Percentiles rank a stretch among this genome's conserved stretches.
Evolutionary conservation across 1,140 invertebrate species (phyloP).

Genomic region (Drosophila sp.): DNA sequence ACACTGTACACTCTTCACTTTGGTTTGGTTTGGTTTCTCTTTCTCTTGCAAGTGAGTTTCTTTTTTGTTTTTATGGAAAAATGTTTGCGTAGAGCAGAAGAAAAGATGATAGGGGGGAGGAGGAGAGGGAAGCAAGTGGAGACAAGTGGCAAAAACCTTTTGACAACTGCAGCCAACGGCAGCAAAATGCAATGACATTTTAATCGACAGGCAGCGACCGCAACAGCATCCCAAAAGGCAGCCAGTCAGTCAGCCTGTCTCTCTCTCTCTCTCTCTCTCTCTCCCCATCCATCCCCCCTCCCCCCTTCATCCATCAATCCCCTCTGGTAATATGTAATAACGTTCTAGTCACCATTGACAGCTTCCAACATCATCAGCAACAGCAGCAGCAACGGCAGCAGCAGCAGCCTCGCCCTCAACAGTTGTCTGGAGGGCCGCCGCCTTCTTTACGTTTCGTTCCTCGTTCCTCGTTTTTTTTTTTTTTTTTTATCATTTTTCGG

Average conservation of each 20-base stretch:
- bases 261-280: not conserved
- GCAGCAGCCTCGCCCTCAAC: constrained; percentile 61
- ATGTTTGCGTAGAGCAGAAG: constrained; percentile 14
- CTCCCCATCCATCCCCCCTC: not conserved
- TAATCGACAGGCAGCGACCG: constrained; percentile 64
- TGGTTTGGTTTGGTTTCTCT: not conserved
- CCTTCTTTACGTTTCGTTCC: constrained; percentile 22
- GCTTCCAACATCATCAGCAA: constrained; percentile 31
- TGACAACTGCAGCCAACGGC: constrained; percentile 64
- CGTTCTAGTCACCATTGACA: constrained; percentile 59
- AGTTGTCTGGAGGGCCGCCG: constrained; percentile 62
- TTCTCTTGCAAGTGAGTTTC: not conserved
- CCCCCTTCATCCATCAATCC: constrained; percentile 11
- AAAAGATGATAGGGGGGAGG: not conserved
- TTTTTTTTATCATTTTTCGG: constrained; percentile 47
- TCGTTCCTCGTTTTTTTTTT: constrained; percentile 12
- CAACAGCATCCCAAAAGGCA: constrained; percentile 15
- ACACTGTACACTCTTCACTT: not conserved
- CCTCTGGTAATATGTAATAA: constrained; percentile 50
- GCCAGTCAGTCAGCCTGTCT: constrained; percentile 16
- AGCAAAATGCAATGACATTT: constrained; percentile 78
- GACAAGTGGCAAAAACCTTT: constrained; percentile 72
- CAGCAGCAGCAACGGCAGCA: constrained; percentile 23
- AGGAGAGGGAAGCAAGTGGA: constrained; percentile 20
- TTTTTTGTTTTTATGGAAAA: constrained; percentile 25